Evolutionary conservation across 2,888 invertebrate genomes (phyloP).

Genomic region (Aspidapion aeneum): DNA sequence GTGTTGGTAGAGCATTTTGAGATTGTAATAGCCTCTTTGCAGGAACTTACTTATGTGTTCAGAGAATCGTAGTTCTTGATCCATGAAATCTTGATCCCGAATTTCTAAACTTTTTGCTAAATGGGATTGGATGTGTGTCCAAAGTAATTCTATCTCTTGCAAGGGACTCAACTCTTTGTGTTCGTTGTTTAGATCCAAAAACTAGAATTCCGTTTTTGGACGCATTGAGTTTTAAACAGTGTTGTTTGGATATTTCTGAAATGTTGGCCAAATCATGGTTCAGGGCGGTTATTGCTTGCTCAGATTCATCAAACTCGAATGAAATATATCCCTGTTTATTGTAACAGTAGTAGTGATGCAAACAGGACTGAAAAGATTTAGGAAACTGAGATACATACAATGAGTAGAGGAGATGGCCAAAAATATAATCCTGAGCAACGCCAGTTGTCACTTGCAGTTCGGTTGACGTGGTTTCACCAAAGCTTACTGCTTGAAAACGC

Average conservation of each 20-base stretch:
- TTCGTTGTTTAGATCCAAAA: background rate
- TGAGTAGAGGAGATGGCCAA: slow-evolving; percentile 5
- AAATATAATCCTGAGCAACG: slow-evolving; percentile 10
- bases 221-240: background rate
- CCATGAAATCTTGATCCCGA: background rate
- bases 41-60: background rate
- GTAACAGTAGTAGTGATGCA: slow-evolving; percentile 1
- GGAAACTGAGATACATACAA: slow-evolving; percentile 8
- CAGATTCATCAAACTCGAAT: slow-evolving; percentile 2
- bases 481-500: background rate
- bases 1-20: background rate
- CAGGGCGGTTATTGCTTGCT: background rate
- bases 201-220: background rate
- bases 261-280: background rate
- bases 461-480: slow-evolving; percentile 2
- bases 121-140: background rate
- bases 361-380: background rate
- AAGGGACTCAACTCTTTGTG: background rate
- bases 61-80: background rate
- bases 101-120: background rate
- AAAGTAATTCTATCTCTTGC: background rate
- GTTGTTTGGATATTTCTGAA: background rate
- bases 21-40: background rate
- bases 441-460: background rate
- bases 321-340: background rate